A percentile compares a stretch with the other conserved stretches of the same genome.
phyloP scores from a whole-genome alignment of 2,113 vertebrate genomes.

The Lampris incognitus region DNA sequence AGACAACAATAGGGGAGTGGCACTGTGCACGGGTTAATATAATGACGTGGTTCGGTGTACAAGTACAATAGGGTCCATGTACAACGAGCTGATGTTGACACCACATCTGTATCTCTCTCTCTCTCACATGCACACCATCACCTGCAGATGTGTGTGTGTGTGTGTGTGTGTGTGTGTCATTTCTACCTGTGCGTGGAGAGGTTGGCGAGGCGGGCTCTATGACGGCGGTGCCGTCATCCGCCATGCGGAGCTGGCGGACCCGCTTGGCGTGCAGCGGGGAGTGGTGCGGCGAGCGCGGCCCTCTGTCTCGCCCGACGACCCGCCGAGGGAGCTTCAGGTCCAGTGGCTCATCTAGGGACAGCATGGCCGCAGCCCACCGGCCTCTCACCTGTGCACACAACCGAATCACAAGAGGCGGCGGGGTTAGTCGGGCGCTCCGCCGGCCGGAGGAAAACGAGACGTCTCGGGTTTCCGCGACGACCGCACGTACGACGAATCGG shows the following conservation, averaged over 20 bases:
- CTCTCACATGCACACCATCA: neutral
- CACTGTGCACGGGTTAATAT: neutral
- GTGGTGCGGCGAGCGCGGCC: conserved; percentile 52
- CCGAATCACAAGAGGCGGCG: conserved; percentile 33
- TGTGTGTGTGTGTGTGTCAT: conserved; percentile 1
- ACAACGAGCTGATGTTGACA: too few relatives aligned
- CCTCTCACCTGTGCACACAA: conserved; percentile 72
- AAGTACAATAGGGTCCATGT: too few relatives aligned
- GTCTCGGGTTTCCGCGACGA: conserved; percentile 7
- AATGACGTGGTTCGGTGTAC: neutral
- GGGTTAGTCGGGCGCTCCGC: too few relatives aligned
- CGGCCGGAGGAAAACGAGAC: too few relatives aligned
- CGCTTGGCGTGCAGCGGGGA: conserved; percentile 73
- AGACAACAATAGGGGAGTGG: neutral
- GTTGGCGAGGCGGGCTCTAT: conserved; percentile 82
- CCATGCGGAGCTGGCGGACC: conserved; percentile 82
- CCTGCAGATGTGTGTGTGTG: neutral
- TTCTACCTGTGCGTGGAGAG: conserved; percentile 84
- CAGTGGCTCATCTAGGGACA: conserved; percentile 95
- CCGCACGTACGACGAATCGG: conserved; percentile 3
- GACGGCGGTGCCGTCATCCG: conserved; percentile 83
- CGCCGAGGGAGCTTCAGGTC: conserved; percentile 94
- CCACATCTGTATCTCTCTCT: neutral
- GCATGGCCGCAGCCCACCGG: conserved; percentile 82
- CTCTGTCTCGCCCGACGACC: conserved; percentile 81